Conservation (phyloP, 2,888 invertebrate species). For the Himalopsyche kuldschensis region DNA sequence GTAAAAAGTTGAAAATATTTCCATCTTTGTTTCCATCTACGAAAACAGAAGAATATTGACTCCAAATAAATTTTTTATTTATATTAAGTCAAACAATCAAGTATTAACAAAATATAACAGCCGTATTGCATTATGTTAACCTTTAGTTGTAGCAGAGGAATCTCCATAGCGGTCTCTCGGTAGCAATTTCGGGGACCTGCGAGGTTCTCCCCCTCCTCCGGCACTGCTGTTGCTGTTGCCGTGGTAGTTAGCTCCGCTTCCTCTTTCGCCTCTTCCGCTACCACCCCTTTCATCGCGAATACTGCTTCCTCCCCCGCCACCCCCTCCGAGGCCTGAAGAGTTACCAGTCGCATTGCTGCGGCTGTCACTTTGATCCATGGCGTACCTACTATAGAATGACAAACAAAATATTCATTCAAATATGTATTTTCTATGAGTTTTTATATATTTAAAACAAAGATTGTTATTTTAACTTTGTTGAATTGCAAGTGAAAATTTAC, state of each 20-base stretch:
- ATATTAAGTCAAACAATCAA: too few species aligned
- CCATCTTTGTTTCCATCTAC: background rate
- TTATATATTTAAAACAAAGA: too few species aligned
- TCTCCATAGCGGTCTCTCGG: slow-evolving; percentile 47
- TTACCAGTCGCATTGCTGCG: slow-evolving; percentile 2
- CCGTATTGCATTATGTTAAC: background rate
- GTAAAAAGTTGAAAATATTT: background rate
- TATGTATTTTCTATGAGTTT: background rate
- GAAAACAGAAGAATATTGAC: background rate
- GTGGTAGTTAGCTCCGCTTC: background rate
- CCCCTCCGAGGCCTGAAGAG: background rate
- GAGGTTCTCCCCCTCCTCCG: slow-evolving; percentile 10
- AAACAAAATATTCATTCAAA: background rate
- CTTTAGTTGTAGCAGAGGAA: slow-evolving; percentile 31
- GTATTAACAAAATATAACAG: too few species aligned
- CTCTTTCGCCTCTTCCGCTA: background rate
- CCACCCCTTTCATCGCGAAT: background rate
- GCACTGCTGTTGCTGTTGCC: background rate
- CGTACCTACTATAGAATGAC: background rate
- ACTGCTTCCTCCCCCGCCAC: background rate
- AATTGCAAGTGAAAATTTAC: too few species aligned
- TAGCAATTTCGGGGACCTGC: slow-evolving; percentile 32
- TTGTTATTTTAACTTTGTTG: too few species aligned
- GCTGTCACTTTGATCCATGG: background rate
- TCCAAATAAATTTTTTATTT: background rate